Evolutionary conservation across 2,113 vertebrate species (phyloP).

Genomic region (Bambusicola thoracicus): DNA sequence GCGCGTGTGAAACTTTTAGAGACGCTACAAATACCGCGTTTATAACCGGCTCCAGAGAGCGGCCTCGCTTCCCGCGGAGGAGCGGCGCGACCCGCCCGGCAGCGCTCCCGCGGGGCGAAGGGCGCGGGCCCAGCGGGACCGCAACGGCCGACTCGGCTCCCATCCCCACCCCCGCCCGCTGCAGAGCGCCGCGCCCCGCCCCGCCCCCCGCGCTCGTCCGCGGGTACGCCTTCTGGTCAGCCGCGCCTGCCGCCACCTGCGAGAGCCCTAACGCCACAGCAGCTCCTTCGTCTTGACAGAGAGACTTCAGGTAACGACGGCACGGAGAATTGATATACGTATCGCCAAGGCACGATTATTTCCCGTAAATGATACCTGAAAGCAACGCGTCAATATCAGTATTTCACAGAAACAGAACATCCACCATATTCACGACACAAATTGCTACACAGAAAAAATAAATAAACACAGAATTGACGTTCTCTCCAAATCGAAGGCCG

Average conservation of each 20-base stretch:
- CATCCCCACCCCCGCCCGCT: too few relatives aligned
- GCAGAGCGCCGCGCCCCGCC: too few relatives aligned
- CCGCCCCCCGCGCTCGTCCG: too few relatives aligned
- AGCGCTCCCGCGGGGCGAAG: not conserved
- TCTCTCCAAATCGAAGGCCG: conserved; percentile 61
- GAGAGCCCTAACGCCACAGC: not conserved
- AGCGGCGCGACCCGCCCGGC: too few relatives aligned
- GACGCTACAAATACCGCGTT: conserved; percentile 17
- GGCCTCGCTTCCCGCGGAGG: not conserved
- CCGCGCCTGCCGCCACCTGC: not conserved
- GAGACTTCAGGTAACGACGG: not conserved
- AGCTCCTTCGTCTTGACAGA: not conserved
- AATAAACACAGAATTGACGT: not conserved
- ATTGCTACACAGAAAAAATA: not conserved
- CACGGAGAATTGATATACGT: not conserved
- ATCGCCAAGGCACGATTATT: not conserved
- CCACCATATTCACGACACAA: conserved; percentile 44
- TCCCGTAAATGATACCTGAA: conserved; percentile 21
- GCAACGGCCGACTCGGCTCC: too few relatives aligned
- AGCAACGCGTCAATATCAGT: conserved; percentile 4
- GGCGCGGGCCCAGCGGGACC: too few relatives aligned
- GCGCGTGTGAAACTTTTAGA: conserved; percentile 53
- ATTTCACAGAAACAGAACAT: conserved; percentile 27
- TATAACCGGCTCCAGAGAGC: conserved; percentile 4
- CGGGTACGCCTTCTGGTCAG: not conserved